Base-by-base conservation (phyloP, 2,888 invertebrate species). In the Drosophila prostipennis region DNA sequence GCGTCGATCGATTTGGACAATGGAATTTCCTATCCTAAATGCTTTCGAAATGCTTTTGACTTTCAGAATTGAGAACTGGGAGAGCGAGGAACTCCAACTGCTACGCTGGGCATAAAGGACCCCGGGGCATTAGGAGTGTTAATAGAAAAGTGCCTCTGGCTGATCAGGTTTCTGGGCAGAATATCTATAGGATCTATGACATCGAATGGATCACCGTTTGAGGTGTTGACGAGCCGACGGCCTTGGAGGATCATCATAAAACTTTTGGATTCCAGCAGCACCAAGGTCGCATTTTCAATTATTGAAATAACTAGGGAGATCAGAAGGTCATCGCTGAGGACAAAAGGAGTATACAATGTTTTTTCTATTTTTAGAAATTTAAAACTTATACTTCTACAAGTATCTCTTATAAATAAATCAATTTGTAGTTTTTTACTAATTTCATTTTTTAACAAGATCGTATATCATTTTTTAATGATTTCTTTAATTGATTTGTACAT, bases 91-190 rank as follows among this genome's bases (percentile, higher is more conserved):
- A 19, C 39, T 40, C 43, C 52, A 58, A 69, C 42, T 26, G 34
- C 34, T 39, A 81, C 80, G 83, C 64, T 71, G 74, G 13, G 36
- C 61, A 81, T 74, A 86, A 84, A 77, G 82, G 65, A 56, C 79
- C 70, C 48, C 67, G 34, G 29, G 67, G 85, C 79, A 82, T 82
- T 82, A 81, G 65, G 78, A 78, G 82, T 82, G 87, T 81, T 82
- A 82, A 82, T 82, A 81, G 87, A 69, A 68, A 74, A 85, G 48
- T 81, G 82, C 87, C 86, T 70, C 81, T 59, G 80, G 69, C 72
- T 49, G 57, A 65, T 51, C 59, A 32, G 52, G 23, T 13, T 42
- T 11, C 40, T 19, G 6, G n/a, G 29, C 37, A 16, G 14, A 11
- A 34, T 11, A 34, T 34, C 11, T 11, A 11, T 34, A 13, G 34